Conservation (phyloP, 1,140 invertebrate species). For the Sycobia sp. region DNA sequence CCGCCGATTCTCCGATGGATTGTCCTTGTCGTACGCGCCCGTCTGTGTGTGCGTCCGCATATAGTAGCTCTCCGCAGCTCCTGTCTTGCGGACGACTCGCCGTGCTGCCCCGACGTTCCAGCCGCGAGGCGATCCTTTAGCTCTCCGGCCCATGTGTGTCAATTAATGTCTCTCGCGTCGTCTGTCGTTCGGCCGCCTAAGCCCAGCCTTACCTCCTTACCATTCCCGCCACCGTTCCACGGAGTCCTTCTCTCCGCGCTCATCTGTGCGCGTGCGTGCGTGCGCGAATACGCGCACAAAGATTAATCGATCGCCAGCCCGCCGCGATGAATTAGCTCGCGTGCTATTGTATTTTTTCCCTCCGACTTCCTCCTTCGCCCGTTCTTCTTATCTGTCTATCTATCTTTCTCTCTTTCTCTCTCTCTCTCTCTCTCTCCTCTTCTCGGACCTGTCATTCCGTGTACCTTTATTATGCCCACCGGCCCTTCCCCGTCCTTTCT, state of each 20-base stretch:
- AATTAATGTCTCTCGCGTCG: constrained; percentile 57
- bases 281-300: no score
- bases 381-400: constrained; percentile 42
- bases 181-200: constrained; percentile 18
- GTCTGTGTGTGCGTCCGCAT: no score
- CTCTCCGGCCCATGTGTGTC: constrained; percentile 44
- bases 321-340: constrained; percentile 52
- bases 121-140: no score
- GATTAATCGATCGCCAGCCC: constrained; percentile 53
- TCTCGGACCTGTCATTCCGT: constrained; percentile 14
- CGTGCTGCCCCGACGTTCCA: not conserved
- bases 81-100: not conserved
- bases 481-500: not conserved
- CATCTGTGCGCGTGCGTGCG: no score
- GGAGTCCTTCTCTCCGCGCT: no score
- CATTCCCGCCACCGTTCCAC: no score
- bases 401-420: not conserved
- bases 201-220: no score
- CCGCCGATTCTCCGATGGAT: no score
- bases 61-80: no score
- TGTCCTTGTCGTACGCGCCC: no score
- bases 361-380: constrained; percentile 12
- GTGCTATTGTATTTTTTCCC: constrained; percentile 49
- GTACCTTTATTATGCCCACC: constrained; percentile 5
- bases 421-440: constrained; percentile 12